These are phyloP conservation scores for Pagetopsis macropterus DNA, from an alignment of 2,797 vertebrate genomes.

Conservation along the genomic window DNA sequence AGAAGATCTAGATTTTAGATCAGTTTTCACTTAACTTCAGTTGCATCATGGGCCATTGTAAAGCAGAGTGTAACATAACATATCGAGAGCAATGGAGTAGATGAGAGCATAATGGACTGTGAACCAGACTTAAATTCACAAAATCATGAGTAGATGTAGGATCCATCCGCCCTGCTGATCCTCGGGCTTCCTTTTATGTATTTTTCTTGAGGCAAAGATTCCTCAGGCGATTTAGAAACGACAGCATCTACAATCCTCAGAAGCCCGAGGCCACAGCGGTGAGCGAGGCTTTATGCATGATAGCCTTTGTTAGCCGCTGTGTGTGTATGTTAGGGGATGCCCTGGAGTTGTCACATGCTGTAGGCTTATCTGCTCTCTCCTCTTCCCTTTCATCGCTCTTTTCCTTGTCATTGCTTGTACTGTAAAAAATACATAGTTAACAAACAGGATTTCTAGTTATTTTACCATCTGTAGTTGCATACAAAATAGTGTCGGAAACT, in stretches of 20 bases:
- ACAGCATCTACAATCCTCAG: slow-evolving; percentile 30
- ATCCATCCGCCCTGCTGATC: slow-evolving; percentile 34
- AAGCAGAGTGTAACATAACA: slow-evolving; percentile 7
- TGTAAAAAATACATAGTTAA: not conserved
- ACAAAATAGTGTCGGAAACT: too few relatives aligned
- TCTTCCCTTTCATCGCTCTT: slow-evolving; percentile 31
- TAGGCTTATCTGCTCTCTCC: slow-evolving; percentile 33
- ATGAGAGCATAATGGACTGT: slow-evolving; percentile 40
- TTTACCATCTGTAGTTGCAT: not conserved
- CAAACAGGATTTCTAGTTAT: not conserved
- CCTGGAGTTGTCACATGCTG: slow-evolving; percentile 45
- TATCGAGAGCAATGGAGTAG: slow-evolving; percentile 23
- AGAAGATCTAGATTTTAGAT: slow-evolving; percentile 30
- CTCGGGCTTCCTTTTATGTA: slow-evolving; percentile 22
- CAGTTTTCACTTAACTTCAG: slow-evolving; percentile 39
- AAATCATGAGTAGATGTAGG: slow-evolving; percentile 28
- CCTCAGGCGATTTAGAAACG: slow-evolving; percentile 51
- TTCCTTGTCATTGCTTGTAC: slow-evolving; percentile 9
- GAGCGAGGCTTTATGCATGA: slow-evolving; percentile 47
- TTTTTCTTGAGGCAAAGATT: slow-evolving; percentile 36
- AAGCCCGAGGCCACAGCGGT: slow-evolving; percentile 21
- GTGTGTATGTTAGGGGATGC: slow-evolving; percentile 14
- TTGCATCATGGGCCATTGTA: slow-evolving; percentile 18
- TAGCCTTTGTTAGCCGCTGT: slow-evolving; percentile 46
- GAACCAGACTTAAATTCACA: slow-evolving; percentile 36